Conservation (phyloP, 92 coral and sea anemone genomes). For the Bergia puertoricense region DNA sequence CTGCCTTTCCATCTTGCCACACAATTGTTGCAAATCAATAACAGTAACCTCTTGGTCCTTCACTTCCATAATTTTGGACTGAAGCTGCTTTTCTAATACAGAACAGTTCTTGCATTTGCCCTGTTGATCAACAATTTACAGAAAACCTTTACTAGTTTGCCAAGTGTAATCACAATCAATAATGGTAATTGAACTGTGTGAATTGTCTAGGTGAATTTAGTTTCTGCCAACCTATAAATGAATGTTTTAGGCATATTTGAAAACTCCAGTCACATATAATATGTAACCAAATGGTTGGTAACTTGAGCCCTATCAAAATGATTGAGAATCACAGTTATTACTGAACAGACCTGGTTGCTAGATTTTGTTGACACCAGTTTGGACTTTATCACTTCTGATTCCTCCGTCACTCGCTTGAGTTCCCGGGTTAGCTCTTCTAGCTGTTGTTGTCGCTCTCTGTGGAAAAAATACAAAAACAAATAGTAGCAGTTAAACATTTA, state of each 20-base stretch:
- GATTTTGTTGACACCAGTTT: conserved; percentile 73
- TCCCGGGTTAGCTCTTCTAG: conserved; percentile 91
- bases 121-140: conserved; percentile 37
- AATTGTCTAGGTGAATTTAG: no score
- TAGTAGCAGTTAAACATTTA: neutral
- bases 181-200: no score
- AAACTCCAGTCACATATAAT: no score
- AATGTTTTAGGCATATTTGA: no score
- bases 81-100: conserved; percentile 81
- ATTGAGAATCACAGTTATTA: neutral
- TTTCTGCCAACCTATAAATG: no score
- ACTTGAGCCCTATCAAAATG: neutral
- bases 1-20: conserved; percentile 94
- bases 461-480: neutral
- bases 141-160: neutral
- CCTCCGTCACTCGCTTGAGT: conserved; percentile 89
- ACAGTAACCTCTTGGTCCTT: conserved; percentile 75
- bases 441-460: conserved; percentile 94
- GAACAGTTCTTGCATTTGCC: conserved; percentile 82
- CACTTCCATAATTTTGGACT: conserved; percentile 73
- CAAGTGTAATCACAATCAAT: neutral
- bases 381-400: conserved; percentile 75
- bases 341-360: conserved; percentile 64
- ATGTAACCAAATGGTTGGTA: no score
- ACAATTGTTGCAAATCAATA: conserved; percentile 80